Evolutionary conservation across 2,888 invertebrate genomes (phyloP).

Genomic region (Sycophila texana): DNA sequence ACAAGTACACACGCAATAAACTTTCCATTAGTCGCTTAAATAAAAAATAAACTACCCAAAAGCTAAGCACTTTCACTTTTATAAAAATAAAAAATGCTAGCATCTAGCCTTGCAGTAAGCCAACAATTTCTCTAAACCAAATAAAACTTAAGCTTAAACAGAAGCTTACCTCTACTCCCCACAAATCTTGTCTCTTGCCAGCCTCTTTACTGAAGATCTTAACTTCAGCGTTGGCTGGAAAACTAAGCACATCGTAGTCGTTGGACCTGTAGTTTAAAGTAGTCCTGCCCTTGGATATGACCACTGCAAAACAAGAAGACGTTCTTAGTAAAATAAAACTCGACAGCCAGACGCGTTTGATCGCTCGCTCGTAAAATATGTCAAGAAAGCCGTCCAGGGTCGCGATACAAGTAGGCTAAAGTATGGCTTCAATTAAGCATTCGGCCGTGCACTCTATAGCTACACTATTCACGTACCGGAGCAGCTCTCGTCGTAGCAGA

Average conservation of each 20-base stretch:
- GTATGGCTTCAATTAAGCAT: conserved; percentile 69
- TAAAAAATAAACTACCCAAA: neutral
- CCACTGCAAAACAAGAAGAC: conserved; percentile 75
- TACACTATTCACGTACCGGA: conserved; percentile 78
- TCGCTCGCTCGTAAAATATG: conserved; percentile 28
- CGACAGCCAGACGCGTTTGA: neutral
- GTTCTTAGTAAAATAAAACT: neutral
- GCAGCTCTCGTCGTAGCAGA: conserved; percentile 84
- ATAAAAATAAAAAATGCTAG: neutral
- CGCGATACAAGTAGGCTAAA: conserved; percentile 61
- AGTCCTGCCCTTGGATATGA: conserved; percentile 81
- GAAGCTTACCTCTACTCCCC: conserved; percentile 80
- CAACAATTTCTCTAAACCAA: neutral
- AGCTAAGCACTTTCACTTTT: neutral
- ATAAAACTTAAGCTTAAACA: neutral
- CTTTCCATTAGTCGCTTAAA: neutral
- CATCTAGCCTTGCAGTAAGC: neutral
- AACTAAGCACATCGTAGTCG: conserved; percentile 80
- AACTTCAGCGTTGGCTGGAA: conserved; percentile 78
- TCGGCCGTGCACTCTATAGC: neutral
- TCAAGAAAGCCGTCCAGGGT: conserved; percentile 50
- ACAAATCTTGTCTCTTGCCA: conserved; percentile 79
- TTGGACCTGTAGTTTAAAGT: conserved; percentile 78
- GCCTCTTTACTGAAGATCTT: conserved; percentile 84
- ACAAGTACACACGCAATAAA: conserved; percentile 53